A percentile compares a stretch with the other conserved stretches of the same genome.
These are phyloP conservation scores for Lacanobia oleracea DNA, from an alignment of 2,888 invertebrate species.

Conservation along the genomic window DNA sequence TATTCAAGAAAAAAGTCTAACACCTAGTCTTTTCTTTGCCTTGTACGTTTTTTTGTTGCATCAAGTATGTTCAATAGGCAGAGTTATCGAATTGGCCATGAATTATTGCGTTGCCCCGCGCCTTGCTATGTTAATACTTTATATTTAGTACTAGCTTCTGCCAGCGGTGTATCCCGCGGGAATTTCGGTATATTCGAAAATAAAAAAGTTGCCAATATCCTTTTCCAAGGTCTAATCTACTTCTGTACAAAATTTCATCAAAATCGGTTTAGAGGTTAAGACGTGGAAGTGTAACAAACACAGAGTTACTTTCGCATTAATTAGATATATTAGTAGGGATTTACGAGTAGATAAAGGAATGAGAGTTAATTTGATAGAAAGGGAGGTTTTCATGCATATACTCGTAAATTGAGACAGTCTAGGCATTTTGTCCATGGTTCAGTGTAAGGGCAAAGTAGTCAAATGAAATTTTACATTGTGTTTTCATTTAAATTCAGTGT, in stretches of 20 bases:
- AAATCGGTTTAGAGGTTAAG: too few species aligned
- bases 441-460: neutral
- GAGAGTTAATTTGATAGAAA: neutral
- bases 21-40: neutral
- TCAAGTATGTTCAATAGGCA: constrained; percentile 5
- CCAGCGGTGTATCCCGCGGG: too few species aligned
- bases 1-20: constrained; percentile 18
- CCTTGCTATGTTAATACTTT: constrained; percentile 1
- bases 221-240: too few species aligned
- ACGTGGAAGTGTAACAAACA: too few species aligned
- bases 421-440: neutral
- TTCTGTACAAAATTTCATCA: too few species aligned
- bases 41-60: constrained; percentile 30
- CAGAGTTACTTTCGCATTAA: too few species aligned
- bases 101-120: neutral
- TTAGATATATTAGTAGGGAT: too few species aligned
- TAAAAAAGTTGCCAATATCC: too few species aligned
- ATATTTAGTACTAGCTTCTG: neutral
- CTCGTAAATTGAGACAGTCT: neutral
- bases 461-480: neutral
- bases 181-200: too few species aligned
- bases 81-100: constrained; percentile 19
- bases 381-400: neutral
- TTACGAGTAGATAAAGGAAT: neutral
- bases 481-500: neutral